Conservation (phyloP, 1,140 invertebrate species). For the Sinella curviseta region DNA sequence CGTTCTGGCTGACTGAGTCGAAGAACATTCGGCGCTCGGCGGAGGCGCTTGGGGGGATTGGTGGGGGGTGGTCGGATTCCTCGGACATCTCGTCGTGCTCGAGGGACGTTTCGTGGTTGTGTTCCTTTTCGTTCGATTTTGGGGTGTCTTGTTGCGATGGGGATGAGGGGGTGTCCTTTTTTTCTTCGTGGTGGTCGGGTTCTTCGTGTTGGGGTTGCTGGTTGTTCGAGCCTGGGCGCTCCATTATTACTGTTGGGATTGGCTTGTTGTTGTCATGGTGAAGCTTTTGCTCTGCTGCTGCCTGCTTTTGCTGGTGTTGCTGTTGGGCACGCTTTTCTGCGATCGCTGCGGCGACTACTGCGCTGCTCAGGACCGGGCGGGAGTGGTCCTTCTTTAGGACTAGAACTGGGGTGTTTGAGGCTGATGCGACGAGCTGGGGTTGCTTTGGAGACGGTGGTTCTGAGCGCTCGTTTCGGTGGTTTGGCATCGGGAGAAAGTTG, state of each 20-base stretch:
- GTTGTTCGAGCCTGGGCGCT: neutral
- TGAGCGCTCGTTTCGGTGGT: too few species aligned
- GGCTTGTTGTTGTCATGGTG: neutral
- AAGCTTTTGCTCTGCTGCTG: neutral
- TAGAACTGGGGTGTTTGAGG: slow-evolving; percentile 2
- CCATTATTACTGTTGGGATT: neutral
- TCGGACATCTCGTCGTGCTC: neutral
- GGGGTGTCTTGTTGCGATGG: neutral
- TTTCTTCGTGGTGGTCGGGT: neutral
- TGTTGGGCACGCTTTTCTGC: neutral
- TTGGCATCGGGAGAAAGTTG: too few species aligned
- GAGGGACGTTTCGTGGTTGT: neutral
- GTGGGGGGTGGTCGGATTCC: neutral
- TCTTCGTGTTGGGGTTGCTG: neutral
- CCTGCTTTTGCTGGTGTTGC: neutral
- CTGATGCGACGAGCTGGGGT: neutral
- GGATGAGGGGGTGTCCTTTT: neutral
- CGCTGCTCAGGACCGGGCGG: neutral
- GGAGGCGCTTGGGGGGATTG: neutral
- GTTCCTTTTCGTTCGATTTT: neutral
- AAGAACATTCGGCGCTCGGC: neutral
- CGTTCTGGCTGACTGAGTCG: neutral
- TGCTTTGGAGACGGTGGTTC: neutral
- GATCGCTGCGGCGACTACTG: neutral
- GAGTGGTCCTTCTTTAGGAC: neutral